phyloP scores from a whole-genome alignment of 2,113 vertebrate species.

The Paraplagusia blochii region DNA sequence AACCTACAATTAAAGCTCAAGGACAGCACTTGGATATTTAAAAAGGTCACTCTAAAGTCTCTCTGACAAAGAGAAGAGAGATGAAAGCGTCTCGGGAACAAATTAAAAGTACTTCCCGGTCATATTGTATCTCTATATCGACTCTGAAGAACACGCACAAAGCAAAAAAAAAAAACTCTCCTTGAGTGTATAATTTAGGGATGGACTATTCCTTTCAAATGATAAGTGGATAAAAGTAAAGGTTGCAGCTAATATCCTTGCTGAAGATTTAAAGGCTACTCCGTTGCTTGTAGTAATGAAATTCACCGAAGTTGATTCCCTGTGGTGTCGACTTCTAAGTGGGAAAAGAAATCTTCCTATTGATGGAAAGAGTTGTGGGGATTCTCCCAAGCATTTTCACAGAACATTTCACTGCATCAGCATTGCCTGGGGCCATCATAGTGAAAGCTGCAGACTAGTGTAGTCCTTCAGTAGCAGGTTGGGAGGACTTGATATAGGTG shows the following conservation, averaged over 20 bases:
- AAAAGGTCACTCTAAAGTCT: slow-evolving; percentile 23
- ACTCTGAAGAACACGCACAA: slow-evolving; percentile 21
- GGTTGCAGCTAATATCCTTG: slow-evolving; percentile 47
- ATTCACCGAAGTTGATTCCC: slow-evolving; percentile 43
- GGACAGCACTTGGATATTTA: slow-evolving; percentile 21
- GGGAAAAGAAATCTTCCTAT: slow-evolving; percentile 35
- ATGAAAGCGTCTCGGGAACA: too few relatives aligned
- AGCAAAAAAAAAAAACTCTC: slow-evolving; percentile 13
- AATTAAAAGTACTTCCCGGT: neutral
- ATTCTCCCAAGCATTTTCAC: slow-evolving; percentile 65
- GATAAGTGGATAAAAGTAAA: slow-evolving; percentile 45
- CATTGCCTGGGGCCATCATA: slow-evolving; percentile 59
- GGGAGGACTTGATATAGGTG: slow-evolving; percentile 55
- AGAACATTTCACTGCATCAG: slow-evolving; percentile 69
- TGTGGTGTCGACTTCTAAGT: slow-evolving; percentile 43
- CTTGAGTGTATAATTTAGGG: slow-evolving; percentile 14
- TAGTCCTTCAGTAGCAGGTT: slow-evolving; percentile 50
- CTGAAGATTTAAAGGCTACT: slow-evolving; percentile 37
- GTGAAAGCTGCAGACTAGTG: slow-evolving; percentile 55
- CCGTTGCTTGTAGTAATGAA: slow-evolving; percentile 38
- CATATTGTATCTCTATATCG: slow-evolving; percentile 1
- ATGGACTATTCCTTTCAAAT: slow-evolving; percentile 9
- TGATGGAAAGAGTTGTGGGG: slow-evolving; percentile 47
- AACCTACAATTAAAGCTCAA: slow-evolving; percentile 25
- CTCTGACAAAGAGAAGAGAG: neutral